Evolutionary conservation across 2,888 invertebrate genomes (phyloP), one percentile per base, ranked within the genome.

Genomic region (Drosophila antonietae): DNA sequence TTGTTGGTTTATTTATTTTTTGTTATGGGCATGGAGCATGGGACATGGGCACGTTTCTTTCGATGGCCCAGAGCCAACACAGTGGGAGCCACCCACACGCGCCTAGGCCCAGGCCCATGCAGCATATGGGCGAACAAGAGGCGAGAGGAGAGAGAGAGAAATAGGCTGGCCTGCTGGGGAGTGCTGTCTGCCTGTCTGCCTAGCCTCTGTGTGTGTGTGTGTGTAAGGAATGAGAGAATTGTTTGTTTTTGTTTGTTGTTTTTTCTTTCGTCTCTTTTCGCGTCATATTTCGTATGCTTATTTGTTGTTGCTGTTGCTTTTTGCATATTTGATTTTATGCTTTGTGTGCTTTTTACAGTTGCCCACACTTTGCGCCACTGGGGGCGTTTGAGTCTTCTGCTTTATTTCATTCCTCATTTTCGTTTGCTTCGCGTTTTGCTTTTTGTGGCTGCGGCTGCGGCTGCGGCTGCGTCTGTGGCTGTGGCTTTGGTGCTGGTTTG

Each of bases 331-430:
- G 83, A 85, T 85, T 88, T 85, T 85, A 83, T 85, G 84, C 84
- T 88, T 85, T 73, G 88, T 85, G 83, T 85, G 84, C 84, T 85
- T 85, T 85, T 85, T 88, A 85, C 86, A 84, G 88, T 83, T 81
- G 81, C 77, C 83, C 64, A 81, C 84, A 79, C 69, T 79, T 56
- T 71, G 58, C 66, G 64, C 68, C 80, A 85, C 79, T 75, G 85
- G 88, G 88, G 88, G 88, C 84, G 84, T 88, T 88, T 71, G 80
- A 59, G 65, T 63, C 74, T 55, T 52, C 55, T 56, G 35, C 62
- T 31, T 56, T 55, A 28, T 5, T 59, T 68, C 63, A 43, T 37
- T 53, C 60, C 57, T 60, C 57, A 71, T 67, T 68, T 67, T 68
- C 56, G 63, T 41, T 59, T 41, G 44, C 51, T 67, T 66, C 51